Base-by-base conservation (phyloP, 2,113 vertebrate genomes). In the Nesogale talazaci region DNA sequence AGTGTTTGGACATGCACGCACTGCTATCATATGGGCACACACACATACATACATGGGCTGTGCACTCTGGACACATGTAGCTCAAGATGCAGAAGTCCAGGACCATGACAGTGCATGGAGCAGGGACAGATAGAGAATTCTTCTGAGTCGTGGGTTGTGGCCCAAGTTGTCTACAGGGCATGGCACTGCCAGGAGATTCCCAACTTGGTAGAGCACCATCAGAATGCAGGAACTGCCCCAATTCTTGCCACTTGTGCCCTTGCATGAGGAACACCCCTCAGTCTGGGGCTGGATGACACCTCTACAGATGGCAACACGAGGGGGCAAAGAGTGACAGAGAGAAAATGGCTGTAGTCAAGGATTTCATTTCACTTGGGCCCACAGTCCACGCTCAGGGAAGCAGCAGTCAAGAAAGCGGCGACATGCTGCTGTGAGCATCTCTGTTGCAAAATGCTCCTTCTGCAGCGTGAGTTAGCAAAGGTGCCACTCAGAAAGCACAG, bases 111-210 rank as follows among this genome's bases (percentile, higher is more conserved):
- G 46, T 31, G 20, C 10, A 4, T 23, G 31, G 61, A 40, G 31
- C 2, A 61, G 20, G 9, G 57, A 25, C 14, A 70, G 31, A 56
- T 9, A 9, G 0, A 3, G 9, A 0, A 0, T 2, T 7, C 23
- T 42, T 38, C 72, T 67, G 34, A 0, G 14, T 6, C 14, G 23
- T 8, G 31, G 34, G 20, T 7, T 20, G 22, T 12, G 25, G 3
- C 56, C 8, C 14, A 59, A 4, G 36, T 65, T 61, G 34, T 52
- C 46, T 57, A 3, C 20, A 20, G 56, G 52, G n/a, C n/a, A 17
- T 15, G 19, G 7, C 3, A 23, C 36, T 52, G 36, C 22, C 76
- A 19, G 0, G 36, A 29, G 17, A 7, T 12, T 38, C 52, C n/a
- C n/a, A 23, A 23, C 36, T n/a, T 86, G n/a, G 5, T 46, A 16